Base-by-base conservation (phyloP, 23 tunicate species). In the Styela clava region DNA sequence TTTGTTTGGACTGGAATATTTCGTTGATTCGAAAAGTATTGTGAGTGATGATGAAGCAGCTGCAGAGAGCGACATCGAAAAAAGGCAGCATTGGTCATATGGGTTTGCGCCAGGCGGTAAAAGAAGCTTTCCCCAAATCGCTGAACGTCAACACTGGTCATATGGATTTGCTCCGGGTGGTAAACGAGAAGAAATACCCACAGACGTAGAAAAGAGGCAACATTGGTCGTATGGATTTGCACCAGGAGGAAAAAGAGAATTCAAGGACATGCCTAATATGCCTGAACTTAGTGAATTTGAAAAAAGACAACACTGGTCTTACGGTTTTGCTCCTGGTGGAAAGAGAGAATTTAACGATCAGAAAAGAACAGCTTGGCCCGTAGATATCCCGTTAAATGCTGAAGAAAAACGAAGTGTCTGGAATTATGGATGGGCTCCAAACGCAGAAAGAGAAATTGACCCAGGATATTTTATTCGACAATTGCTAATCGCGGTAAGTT, bases 221-320 rank as follows among this genome's bases (percentile, higher is more conserved):
- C 30, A 67, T 22, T 67, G 71, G 71, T 29, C 71, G 71, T 67
- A 67, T 24, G 71, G 31, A 16, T 67, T 67, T 67, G 31, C 16
- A 25, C 71, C 71, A 19, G 71, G 71, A 16, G 71, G 71, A 27
- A 67, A 67, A 67, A 67, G 71, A 67, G 56, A 44, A 44, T 44
- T 44, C 56, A 67, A 18, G 31, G 30, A 25, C 31, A 67, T 67
- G 31, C 24, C 71, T 25, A 16, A 27, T 29, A 67, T 67, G 71
- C 71, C 30, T 18, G 71, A 67, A 1, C 30, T 67, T 22, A 27
- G 71, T 25, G 71, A 67, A 67, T 22, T 67, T 18, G 23, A 67
- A 29, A 67, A 67, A 67, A 67, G 71, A 67, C 71, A 67, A 67
- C 71, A 67, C 24, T 67, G 71, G 71, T 67, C 71, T 16, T 67